phyloP scores from a whole-genome alignment of 1,140 invertebrate genomes.

The Triops longicaudatus region DNA sequence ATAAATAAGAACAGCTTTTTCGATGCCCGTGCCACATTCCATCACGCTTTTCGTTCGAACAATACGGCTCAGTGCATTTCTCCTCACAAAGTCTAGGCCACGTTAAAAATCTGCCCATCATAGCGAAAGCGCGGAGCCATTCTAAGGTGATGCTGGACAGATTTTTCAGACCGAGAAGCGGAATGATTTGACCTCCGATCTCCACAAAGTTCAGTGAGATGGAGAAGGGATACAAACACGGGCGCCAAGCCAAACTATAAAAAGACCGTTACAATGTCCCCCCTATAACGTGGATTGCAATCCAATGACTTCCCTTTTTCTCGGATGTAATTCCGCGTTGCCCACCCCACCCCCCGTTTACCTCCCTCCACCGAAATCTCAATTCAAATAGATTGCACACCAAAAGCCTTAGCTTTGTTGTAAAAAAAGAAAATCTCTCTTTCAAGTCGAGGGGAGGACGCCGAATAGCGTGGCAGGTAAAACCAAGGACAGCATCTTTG shows the following conservation, averaged over 20 bases:
- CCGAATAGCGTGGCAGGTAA: not conserved
- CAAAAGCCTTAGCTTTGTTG: not conserved
- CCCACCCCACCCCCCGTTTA: too few relatives aligned
- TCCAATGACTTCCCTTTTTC: conserved; percentile 12
- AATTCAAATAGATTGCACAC: not conserved
- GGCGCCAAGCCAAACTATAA: conserved; percentile 11
- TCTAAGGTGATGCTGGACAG: not conserved
- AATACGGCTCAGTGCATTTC: not conserved
- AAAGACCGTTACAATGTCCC: not conserved
- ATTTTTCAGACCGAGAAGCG: conserved; percentile 2
- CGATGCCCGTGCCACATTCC: not conserved
- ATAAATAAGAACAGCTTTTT: not conserved
- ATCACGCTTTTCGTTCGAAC: not conserved
- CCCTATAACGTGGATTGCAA: not conserved
- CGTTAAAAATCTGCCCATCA: not conserved
- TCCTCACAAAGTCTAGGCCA: not conserved
- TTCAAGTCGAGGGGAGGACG: not conserved
- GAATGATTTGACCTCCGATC: conserved; percentile 10
- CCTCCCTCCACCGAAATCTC: not conserved
- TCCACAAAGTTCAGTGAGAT: not conserved
- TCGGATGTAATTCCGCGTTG: not conserved
- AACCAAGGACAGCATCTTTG: not conserved
- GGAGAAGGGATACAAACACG: not conserved
- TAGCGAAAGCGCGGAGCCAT: not conserved
- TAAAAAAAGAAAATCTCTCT: not conserved